These are phyloP conservation scores for Spisula solida DNA, from an alignment of 2,888 invertebrate species.

Conservation along the genomic window DNA sequence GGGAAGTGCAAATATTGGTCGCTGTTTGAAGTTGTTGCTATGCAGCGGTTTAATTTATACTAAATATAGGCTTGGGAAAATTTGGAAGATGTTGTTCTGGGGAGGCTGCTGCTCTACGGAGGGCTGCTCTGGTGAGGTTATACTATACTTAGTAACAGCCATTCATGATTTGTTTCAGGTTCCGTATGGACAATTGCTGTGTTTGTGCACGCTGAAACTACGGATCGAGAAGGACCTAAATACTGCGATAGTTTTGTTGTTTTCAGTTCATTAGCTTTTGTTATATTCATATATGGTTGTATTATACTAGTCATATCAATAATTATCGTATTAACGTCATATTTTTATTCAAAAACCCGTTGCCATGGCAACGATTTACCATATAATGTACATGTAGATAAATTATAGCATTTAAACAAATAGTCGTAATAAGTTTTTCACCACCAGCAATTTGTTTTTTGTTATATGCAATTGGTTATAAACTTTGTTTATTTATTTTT, in stretches of 20 bases:
- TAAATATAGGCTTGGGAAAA: too few species aligned
- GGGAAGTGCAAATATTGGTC: too few species aligned
- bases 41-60: too few species aligned
- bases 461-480: too few species aligned
- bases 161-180: slow-evolving; percentile 51
- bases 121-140: too few species aligned
- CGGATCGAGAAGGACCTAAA: slow-evolving; percentile 11
- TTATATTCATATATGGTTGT: slow-evolving; percentile 42
- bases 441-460: too few species aligned
- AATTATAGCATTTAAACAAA: slow-evolving; percentile 21
- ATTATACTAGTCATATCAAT: not conserved
- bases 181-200: slow-evolving; percentile 65
- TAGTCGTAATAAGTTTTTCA: not conserved
- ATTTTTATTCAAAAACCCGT: slow-evolving; percentile 21
- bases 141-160: not conserved
- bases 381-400: slow-evolving; percentile 33
- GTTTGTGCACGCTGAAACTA: slow-evolving; percentile 49
- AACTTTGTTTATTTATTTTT: too few species aligned
- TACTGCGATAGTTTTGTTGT: slow-evolving; percentile 62
- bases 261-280: slow-evolving; percentile 51
- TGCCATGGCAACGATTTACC: slow-evolving; percentile 26
- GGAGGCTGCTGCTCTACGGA: too few species aligned
- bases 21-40: too few species aligned
- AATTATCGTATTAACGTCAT: slow-evolving; percentile 18
- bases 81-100: too few species aligned